Evolutionary conservation across 2,797 vertebrate genomes (phyloP).

Genomic region (Antrozous pallidus): DNA sequence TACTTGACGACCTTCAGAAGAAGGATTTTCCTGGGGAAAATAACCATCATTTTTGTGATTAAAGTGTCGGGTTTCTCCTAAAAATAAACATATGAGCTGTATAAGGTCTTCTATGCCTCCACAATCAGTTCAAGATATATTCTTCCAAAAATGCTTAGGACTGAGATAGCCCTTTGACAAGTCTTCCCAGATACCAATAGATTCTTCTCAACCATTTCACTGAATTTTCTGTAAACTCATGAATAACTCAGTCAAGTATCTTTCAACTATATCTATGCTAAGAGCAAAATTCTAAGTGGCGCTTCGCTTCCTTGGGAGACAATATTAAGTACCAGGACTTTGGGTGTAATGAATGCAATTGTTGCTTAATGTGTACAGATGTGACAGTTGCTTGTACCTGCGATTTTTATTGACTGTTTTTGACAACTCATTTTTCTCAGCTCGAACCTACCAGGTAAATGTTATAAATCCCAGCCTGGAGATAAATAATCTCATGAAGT

Average conservation of each 20-base stretch:
- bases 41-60: background rate
- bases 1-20: background rate
- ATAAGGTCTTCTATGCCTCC: background rate
- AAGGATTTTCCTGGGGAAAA: background rate
- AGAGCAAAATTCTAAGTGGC: slow-evolving; percentile 29
- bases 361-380: slow-evolving; percentile 20
- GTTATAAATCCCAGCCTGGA: slow-evolving; percentile 61
- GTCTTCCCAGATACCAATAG: background rate
- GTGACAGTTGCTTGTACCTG: slow-evolving; percentile 48
- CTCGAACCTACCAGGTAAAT: slow-evolving; percentile 34
- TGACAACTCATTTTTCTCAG: slow-evolving; percentile 65
- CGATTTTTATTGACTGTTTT: slow-evolving; percentile 55
- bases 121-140: background rate
- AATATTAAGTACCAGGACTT: slow-evolving; percentile 26
- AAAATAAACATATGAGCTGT: background rate
- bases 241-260: background rate
- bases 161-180: background rate
- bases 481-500: slow-evolving; percentile 51
- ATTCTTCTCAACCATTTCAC: background rate
- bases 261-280: background rate
- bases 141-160: background rate
- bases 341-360: slow-evolving; percentile 25
- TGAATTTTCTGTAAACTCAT: slow-evolving; percentile 4
- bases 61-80: background rate
- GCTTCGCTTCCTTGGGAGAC: background rate